Base-by-base conservation (phyloP, 2,113 vertebrate species). In the Sorex araneus region DNA sequence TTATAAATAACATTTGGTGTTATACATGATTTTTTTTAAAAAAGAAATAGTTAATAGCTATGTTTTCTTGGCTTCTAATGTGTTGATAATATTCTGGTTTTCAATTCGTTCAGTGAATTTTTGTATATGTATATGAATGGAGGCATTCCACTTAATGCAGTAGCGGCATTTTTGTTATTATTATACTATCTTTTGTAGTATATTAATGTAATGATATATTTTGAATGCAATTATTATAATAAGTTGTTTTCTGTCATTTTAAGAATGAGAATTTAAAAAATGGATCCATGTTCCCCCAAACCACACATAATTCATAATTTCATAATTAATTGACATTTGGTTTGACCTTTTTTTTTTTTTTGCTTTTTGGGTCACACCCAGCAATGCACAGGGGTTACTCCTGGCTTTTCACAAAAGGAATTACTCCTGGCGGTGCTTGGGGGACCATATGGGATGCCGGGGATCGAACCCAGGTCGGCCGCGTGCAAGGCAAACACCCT, bases 291-390 rank as follows among this genome's bases (percentile, higher is more conserved):
- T 43, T 4, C 25, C 23, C 87, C 25, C 84, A 23, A 9, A 85
- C 70, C 28, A 34, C 27, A 67, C 47, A 3, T n/a, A 63, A 74
- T 94, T 80, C 40, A 64, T 90, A 92, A 66, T 69, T n/a, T n/a
- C n/a, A n/a, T 87, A 30, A 18, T 76, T 76, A 75, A 32, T 0
- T 25, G 11, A 36, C 15, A 66, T 64, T 87, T 67, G 23, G 10
- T 3, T 73, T 92, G 85, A 43, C 69, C 27, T 81, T 81, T 76
- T n/a, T n/a, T n/a, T n/a, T n/a, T n/a, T n/a, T n/a, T n/a, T n/a
- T n/a, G n/a, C n/a, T n/a, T n/a, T n/a, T n/a, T n/a, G n/a, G n/a
- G n/a, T n/a, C n/a, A n/a, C n/a, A n/a, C n/a, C n/a, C n/a, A n/a
- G n/a, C n/a, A n/a, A n/a, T n/a, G n/a, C n/a, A n/a, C n/a, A n/a